Conservation (phyloP, 2,888 invertebrate genomes). For the Yponomeuta sedellus region DNA sequence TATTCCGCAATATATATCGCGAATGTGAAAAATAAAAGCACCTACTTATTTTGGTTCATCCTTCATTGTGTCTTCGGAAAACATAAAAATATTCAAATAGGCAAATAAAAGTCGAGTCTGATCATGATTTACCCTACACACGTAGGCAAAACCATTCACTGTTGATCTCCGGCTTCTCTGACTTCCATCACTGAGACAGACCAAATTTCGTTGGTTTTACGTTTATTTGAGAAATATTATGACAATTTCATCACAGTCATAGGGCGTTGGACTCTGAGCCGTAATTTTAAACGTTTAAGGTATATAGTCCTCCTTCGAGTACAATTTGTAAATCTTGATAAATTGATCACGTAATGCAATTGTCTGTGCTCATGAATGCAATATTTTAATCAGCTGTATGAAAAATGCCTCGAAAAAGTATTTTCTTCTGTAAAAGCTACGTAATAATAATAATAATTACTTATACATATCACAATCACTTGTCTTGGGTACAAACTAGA, state of each 20-base stretch:
- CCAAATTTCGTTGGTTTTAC: background rate
- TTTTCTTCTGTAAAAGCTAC: too few relatives aligned
- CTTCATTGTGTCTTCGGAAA: background rate
- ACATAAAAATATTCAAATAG: background rate
- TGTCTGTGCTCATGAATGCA: background rate
- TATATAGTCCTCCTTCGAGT: background rate
- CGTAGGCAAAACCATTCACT: background rate
- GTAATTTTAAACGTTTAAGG: background rate
- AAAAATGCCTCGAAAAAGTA: too few relatives aligned
- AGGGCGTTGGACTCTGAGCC: background rate
- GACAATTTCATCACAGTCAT: background rate
- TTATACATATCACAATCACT: too few relatives aligned
- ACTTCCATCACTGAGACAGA: background rate
- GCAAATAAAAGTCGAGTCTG: constrained; percentile 4
- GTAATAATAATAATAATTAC: too few relatives aligned
- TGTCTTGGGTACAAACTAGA: too few relatives aligned
- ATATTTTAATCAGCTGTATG: background rate
- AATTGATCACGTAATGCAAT: background rate
- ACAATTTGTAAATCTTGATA: background rate
- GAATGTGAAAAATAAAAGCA: too few relatives aligned
- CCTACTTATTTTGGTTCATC: background rate
- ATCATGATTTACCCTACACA: constrained; percentile 11
- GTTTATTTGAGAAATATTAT: background rate
- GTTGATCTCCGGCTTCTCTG: background rate
- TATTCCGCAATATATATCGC: too few relatives aligned